Conservation (phyloP, 2,797 vertebrate genomes). For the Kryptopterus vitreolus region DNA sequence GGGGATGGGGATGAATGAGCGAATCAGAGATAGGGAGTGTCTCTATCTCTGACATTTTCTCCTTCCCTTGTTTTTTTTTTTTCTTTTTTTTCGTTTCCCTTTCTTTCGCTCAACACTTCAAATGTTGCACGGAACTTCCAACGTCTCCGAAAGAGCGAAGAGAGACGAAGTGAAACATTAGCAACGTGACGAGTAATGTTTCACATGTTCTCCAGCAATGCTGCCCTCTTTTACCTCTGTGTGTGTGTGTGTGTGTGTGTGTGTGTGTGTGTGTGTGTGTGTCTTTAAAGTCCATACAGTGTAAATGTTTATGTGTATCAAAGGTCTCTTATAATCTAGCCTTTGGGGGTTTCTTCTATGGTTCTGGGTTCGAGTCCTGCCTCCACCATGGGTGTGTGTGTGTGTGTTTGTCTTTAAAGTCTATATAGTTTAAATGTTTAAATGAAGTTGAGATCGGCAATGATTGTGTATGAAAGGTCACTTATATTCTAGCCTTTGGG, state of each 20-base stretch:
- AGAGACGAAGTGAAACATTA: conserved; percentile 14
- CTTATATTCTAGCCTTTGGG: too few relatives aligned
- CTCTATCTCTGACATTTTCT: conserved; percentile 17
- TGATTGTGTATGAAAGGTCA: too few relatives aligned
- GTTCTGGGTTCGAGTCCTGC: too few relatives aligned
- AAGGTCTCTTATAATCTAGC: too few relatives aligned
- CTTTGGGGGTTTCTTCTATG: too few relatives aligned
- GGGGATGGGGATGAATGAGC: conserved; percentile 42
- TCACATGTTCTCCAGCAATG: conserved; percentile 41
- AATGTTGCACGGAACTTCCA: conserved; percentile 1
- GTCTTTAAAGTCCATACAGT: neutral
- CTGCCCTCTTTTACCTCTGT: neutral
- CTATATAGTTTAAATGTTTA: too few relatives aligned
- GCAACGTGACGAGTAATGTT: conserved; percentile 34
- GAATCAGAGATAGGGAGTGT: conserved; percentile 51
- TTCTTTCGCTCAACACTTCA: neutral
- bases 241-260: conserved; percentile 4
- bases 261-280: neutral
- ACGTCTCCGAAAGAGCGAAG: conserved; percentile 2
- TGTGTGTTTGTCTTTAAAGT: too few relatives aligned
- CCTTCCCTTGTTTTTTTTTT: neutral
- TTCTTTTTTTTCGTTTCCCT: neutral
- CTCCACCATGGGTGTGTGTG: too few relatives aligned
- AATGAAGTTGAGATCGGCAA: too few relatives aligned
- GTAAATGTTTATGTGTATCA: too few relatives aligned